A percentile compares a stretch with the other conserved stretches of the same genome.
Evolutionary conservation across 2,888 invertebrate species (phyloP).

Genomic region (Oegoconia quadripuncta): DNA sequence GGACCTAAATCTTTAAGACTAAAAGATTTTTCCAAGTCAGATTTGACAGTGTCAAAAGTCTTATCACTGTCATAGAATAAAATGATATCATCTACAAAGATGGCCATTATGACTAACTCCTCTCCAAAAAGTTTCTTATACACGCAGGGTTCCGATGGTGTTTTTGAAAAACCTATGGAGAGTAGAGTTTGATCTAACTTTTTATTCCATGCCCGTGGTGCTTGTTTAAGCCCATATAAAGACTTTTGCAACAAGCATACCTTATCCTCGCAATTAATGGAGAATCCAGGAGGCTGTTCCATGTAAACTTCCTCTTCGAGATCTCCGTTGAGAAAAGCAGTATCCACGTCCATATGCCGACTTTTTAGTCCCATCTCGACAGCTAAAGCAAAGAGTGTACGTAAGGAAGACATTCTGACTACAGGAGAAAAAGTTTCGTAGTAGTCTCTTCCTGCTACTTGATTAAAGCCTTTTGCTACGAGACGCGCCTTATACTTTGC

Average conservation of each 20-base stretch:
- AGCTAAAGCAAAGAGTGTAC: conserved; percentile 8
- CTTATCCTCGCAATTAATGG: background rate
- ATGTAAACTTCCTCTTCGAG: conserved; percentile 12
- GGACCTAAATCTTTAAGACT: conserved; percentile 5
- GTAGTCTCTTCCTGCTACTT: conserved; percentile 8
- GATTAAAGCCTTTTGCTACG: conserved; percentile 10
- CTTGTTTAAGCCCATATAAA: conserved; percentile 14
- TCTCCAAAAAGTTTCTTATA: conserved; percentile 7
- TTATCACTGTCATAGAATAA: conserved; percentile 11
- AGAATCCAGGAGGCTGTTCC: conserved; percentile 1
- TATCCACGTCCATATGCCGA: conserved; percentile 11
- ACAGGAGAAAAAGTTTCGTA: conserved; percentile 14
- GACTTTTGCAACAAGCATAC: conserved; percentile 5
- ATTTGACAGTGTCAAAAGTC: conserved; percentile 1
- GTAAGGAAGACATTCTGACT: conserved; percentile 8
- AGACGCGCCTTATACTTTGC: conserved; percentile 8
- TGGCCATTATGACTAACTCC: conserved; percentile 4
- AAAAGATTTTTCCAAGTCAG: background rate
- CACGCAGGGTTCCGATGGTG: conserved; percentile 12
- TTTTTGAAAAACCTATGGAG: conserved; percentile 4
- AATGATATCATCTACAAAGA: conserved; percentile 19
- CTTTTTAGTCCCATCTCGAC: conserved; percentile 2
- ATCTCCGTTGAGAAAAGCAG: conserved; percentile 12
- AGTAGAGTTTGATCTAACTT: conserved; percentile 7
- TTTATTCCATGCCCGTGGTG: conserved; percentile 12